phyloP scores from a whole-genome alignment of 2,113 vertebrate genomes.

The Galeopterus variegatus region DNA sequence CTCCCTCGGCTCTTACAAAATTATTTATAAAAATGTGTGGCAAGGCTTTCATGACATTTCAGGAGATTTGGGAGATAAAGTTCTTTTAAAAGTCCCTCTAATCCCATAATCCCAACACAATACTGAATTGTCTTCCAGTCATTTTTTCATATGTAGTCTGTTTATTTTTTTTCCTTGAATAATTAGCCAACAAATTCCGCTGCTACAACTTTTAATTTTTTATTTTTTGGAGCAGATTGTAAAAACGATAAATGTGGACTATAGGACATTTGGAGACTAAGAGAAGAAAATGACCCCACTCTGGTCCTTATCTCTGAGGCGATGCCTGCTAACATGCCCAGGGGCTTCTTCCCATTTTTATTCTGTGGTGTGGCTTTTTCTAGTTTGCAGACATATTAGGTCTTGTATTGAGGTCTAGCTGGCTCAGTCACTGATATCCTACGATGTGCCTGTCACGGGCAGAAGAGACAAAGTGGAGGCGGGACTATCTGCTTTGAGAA shows the following conservation, averaged over 20 bases:
- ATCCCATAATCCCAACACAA: not conserved
- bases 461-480: not conserved
- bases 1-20: not conserved
- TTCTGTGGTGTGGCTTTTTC: not conserved
- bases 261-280: not conserved
- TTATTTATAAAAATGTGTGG: not conserved
- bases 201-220: not conserved
- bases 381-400: not conserved
- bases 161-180: not conserved
- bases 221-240: not conserved
- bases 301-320: rapidly evolving
- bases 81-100: not conserved
- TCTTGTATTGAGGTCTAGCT: not conserved
- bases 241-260: not conserved
- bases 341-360: not conserved
- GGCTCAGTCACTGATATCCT: not conserved
- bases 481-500: not conserved
- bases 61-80: conserved; percentile 11
- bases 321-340: rapidly evolving
- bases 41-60: not conserved
- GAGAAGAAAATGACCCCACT: not conserved
- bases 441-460: rapidly evolving
- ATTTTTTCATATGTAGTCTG: not conserved
- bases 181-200: not conserved
- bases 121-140: not conserved